A percentile compares a stretch with the other conserved stretches of the same genome.
These are phyloP conservation scores for Nemapogon koenigi DNA, from an alignment of 2,888 invertebrate genomes.

Conservation along the genomic window DNA sequence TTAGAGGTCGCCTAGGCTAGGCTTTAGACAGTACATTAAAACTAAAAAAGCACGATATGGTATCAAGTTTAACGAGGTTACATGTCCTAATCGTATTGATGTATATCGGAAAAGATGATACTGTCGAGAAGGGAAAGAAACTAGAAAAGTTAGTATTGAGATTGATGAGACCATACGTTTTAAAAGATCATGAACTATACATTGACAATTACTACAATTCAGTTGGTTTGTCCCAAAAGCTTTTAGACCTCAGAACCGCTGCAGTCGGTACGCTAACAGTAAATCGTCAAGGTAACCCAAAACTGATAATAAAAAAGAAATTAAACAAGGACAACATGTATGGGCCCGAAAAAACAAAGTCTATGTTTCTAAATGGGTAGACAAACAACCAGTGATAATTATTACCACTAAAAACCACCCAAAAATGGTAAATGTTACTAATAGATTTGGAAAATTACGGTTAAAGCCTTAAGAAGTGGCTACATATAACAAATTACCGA, in stretches of 20 bases:
- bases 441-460: constrained; percentile 12
- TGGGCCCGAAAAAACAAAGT: constrained; percentile 17
- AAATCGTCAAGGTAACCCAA: constrained; percentile 2
- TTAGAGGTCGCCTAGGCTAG: constrained; percentile 10
- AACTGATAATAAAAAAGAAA: constrained; percentile 11
- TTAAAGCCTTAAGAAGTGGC: constrained; percentile 14
- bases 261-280: neutral
- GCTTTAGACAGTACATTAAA: constrained; percentile 13
- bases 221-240: constrained; percentile 7
- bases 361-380: constrained; percentile 17
- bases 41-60: constrained; percentile 11
- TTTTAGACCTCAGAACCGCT: neutral
- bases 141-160: neutral
- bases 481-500: no score
- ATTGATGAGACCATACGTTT: constrained; percentile 9
- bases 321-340: constrained; percentile 17
- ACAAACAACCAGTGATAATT: constrained; percentile 16
- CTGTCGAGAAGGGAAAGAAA: neutral
- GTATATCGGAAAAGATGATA: neutral
- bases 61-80: constrained; percentile 10
- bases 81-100: constrained; percentile 2
- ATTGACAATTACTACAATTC: constrained; percentile 12
- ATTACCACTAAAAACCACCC: constrained; percentile 16
- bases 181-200: constrained; percentile 9
- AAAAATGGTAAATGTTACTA: constrained; percentile 11